Conservation (phyloP, 1,140 invertebrate genomes). For the Drosophila quadrilineata region DNA sequence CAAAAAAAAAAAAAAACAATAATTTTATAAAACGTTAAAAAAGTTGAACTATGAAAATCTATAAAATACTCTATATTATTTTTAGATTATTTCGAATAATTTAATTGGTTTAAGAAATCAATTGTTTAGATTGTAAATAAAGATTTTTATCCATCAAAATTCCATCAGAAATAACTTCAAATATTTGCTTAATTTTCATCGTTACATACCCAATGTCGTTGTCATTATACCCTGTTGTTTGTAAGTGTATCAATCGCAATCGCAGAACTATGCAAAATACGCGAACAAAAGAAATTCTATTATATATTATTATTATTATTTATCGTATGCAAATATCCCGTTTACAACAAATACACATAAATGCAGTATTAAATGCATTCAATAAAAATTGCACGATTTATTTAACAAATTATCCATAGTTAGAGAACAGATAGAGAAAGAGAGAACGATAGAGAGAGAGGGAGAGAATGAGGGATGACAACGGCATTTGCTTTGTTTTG, state of each 20-base stretch:
- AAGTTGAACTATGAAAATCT: too few relatives aligned
- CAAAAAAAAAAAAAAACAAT: constrained; percentile 22
- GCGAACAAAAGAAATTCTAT: constrained; percentile 59
- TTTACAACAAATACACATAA: constrained; percentile 41
- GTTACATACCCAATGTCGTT: too few relatives aligned
- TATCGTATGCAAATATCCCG: constrained; percentile 68
- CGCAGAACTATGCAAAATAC: constrained; percentile 15
- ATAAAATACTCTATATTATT: too few relatives aligned
- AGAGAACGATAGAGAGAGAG: too few relatives aligned
- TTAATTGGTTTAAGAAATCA: too few relatives aligned
- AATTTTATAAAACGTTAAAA: background rate
- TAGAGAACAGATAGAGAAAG: too few relatives aligned
- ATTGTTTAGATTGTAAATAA: too few relatives aligned
- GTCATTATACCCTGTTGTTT: too few relatives aligned
- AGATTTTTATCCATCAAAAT: background rate
- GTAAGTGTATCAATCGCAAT: background rate
- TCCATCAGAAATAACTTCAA: too few relatives aligned
- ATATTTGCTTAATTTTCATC: too few relatives aligned
- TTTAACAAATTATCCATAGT: constrained; percentile 81
- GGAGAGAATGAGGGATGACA: too few relatives aligned
- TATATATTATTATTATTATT: constrained; percentile 66
- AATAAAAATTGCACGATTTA: constrained; percentile 78
- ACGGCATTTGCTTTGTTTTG: constrained; percentile 73
- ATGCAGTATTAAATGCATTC: constrained; percentile 51
- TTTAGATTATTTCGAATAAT: too few relatives aligned